Percentiles rank a stretch among this genome's conserved stretches.
Evolutionary conservation across 2,888 invertebrate genomes (phyloP).

Genomic region (Acrocera orbiculus): DNA sequence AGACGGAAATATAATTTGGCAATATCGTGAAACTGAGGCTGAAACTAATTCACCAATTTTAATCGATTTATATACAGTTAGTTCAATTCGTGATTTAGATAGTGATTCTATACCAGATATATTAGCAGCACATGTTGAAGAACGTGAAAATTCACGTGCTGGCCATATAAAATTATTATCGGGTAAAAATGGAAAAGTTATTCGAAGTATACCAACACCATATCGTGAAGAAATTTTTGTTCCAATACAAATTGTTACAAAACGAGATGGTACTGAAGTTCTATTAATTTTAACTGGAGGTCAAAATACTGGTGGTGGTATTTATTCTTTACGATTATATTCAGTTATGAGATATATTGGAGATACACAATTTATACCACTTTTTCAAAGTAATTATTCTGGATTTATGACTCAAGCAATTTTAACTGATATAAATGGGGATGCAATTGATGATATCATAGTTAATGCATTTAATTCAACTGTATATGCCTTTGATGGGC

Average conservation of each 20-base stretch:
- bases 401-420: conserved; percentile 50
- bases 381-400: conserved; percentile 41
- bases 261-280: conserved; percentile 41
- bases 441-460: conserved; percentile 52
- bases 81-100: conserved; percentile 50
- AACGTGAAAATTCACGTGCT: conserved; percentile 33
- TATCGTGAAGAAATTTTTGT: conserved; percentile 51
- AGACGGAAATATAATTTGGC: conserved; percentile 51
- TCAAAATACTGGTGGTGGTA: conserved; percentile 49
- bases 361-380: conserved; percentile 34
- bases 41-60: conserved; percentile 32
- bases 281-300: conserved; percentile 58
- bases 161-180: conserved; percentile 53
- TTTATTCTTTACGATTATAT: conserved; percentile 44
- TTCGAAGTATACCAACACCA: conserved; percentile 44
- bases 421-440: conserved; percentile 52
- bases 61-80: conserved; percentile 49
- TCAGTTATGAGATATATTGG: conserved; percentile 34
- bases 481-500: conserved; percentile 53
- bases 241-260: conserved; percentile 46
- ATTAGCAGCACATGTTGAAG: conserved; percentile 46
- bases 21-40: conserved; percentile 23
- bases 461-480: conserved; percentile 54
- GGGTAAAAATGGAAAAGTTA: conserved; percentile 46
- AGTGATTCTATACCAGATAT: conserved; percentile 52